phyloP scores from a whole-genome alignment of 2,797 vertebrate genomes.

The Argya squamiceps region DNA sequence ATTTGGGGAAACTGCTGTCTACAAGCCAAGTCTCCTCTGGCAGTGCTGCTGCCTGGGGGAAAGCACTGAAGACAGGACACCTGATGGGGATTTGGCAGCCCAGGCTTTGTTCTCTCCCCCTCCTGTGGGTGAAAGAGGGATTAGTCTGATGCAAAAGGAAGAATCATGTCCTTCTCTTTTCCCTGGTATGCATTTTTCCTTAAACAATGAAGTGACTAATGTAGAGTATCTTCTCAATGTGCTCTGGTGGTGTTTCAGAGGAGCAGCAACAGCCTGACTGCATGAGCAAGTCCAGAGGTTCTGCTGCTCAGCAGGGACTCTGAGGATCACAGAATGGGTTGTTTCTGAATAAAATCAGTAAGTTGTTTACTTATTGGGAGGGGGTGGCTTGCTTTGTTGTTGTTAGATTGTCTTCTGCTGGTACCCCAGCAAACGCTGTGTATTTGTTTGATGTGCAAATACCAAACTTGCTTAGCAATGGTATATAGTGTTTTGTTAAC shows the following conservation, averaged over 20 bases:
- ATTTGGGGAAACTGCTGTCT: background rate
- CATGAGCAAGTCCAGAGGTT: background rate
- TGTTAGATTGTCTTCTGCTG: background rate
- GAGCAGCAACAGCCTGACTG: background rate
- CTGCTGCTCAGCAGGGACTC: background rate
- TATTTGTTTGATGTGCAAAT: background rate
- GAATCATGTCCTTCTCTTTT: background rate
- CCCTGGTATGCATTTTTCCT: conserved; percentile 5
- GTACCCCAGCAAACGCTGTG: background rate
- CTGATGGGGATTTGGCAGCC: background rate
- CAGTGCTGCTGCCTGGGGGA: background rate
- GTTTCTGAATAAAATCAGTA: background rate
- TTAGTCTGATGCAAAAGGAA: background rate
- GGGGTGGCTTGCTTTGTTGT: background rate
- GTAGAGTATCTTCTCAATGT: background rate
- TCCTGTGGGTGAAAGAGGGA: background rate
- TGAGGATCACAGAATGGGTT: background rate
- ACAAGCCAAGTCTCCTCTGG: background rate
- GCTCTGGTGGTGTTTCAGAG: background rate
- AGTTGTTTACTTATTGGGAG: background rate
- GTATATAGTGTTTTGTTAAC: background rate
- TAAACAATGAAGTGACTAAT: background rate
- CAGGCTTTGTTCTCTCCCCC: background rate
- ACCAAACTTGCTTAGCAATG: background rate
- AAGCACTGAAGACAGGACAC: background rate